Base-by-base conservation (phyloP, 2,888 invertebrate genomes). In the Diarsia dahlii region DNA sequence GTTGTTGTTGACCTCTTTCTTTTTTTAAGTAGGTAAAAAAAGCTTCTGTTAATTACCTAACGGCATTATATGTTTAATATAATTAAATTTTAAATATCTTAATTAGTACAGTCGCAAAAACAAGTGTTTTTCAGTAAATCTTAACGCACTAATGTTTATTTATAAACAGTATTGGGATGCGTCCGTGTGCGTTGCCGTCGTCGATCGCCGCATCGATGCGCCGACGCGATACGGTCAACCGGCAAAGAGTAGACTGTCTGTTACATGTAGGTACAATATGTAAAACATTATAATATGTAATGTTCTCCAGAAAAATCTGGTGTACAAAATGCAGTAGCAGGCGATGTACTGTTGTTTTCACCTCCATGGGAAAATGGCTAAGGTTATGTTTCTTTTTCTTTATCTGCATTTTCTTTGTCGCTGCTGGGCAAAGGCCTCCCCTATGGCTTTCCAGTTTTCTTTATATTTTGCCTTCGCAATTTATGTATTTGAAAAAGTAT, bases 191-290 rank as follows among this genome's bases (percentile, higher is more conserved):
- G 82, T 77, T 80, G 78, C 84, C 85, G 81, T 86, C 89, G 89
- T 88, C 90, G 89, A 87, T 88, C 88, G 88, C 76, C 82, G 88
- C 87, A 82, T 80, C 77, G 86, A 88, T 91, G 92, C 93, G 93
- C 93, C 92, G 92, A 89, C 92, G 91, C 92, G 91, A 85, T 91
- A 91, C 91, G 90, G 85, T 83, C 82, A 76, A 18, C 23, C 10
- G 77, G 0, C 91, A 92, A 66, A 92, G 93, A 93, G 13, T 20
- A 70, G 62, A 73, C 28, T 3, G 34, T 4, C 6, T 66, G 20
- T 23, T 52, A 13, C 13, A 28, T 46, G 62, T 82, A 86, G 82
- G 84, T 67, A 82, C 0, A 86, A 84, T 71, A 74, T 46, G 23
- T 0, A 20, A 45, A 13, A 20, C 12, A 28, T 2, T 73, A 34